These are phyloP conservation scores for Neogobius melanostomus DNA, from an alignment of 2,113 vertebrate species.

Conservation along the genomic window DNA sequence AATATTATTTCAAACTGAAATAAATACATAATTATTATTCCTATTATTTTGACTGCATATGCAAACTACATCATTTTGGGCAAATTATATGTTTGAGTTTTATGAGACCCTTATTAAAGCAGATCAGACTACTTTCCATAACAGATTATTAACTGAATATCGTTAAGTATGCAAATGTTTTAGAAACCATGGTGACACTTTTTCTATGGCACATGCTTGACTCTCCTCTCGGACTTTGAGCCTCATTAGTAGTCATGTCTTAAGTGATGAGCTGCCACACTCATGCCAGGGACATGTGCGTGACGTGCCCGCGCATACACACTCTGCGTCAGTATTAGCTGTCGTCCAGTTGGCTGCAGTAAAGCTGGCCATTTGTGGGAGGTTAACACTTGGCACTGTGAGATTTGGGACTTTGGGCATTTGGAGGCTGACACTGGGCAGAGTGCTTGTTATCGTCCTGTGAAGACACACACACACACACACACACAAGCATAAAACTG, in stretches of 20 bases:
- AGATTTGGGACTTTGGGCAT: conserved; percentile 94
- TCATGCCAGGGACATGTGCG: conserved; percentile 87
- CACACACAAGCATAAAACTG: conserved; percentile 11
- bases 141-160: conserved; percentile 2
- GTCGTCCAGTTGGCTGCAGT: conserved; percentile 93
- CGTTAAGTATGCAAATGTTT: not conserved
- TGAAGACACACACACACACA: conserved; percentile 62
- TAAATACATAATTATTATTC: too few species aligned
- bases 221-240: not conserved
- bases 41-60: too few species aligned
- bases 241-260: not conserved
- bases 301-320: conserved; percentile 89
- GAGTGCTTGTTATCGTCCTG: conserved; percentile 96
- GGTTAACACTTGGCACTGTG: conserved; percentile 87
- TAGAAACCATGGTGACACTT: not conserved
- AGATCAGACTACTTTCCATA: conserved; percentile 5
- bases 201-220: conserved; percentile 10
- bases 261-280: conserved; percentile 66
- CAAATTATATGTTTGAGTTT: not conserved
- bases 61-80: too few species aligned
- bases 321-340: conserved; percentile 92
- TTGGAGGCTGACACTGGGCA: conserved; percentile 92
- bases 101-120: not conserved
- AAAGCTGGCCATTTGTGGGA: conserved; percentile 94
- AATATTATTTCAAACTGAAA: too few species aligned